Base-by-base conservation (phyloP, 1,140 invertebrate genomes). In the Micrasema minimum region DNA sequence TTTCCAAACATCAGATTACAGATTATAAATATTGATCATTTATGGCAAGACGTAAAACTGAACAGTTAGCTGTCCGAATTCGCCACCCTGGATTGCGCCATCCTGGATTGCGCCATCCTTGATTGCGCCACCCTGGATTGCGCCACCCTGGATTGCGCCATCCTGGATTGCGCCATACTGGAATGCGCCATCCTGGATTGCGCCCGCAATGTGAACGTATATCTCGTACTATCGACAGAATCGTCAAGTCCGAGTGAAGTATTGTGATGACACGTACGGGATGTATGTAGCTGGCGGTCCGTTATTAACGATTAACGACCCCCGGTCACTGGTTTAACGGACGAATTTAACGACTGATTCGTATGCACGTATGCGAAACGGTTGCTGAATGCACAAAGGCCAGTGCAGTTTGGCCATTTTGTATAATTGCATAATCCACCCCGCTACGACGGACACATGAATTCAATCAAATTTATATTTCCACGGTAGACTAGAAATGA, bases 391-490 rank as follows among this genome's bases (percentile, higher is more conserved):
- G 2, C 12, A 48, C 18, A 12, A 3, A 11, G 48, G 48, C 1
- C 23, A 22, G 18, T 6, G 26, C 26, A 23, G 12, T 51, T 23
- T 51, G 6, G 50, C 50, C 18, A 51, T 31, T 11, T 51, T 18
- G 5, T 14, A 23, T 51, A 11, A 51, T 51, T 51, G 50, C 50
- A 23, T 51, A 51, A 51, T 51, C 50, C 50, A 51, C 50, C 50
- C 50, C 50, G 50, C 18, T 11, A 22, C 3, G 18, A 51, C 18
- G 20, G 18, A 12, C 10, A 22, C 50, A 51, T 51, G 50, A 51
- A 51, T 51, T 51, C 1, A 51, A 50, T 50, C 37, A 11, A 38
- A 38, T 38, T 38, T 5, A 38, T 38, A 38, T 5, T 6, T 38
- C 37, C 37, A 38, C 37, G 11, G 37, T 38, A 38, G 37, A 38